phyloP scores from a whole-genome alignment of 2,113 vertebrate genomes.

The Marmota monax region DNA sequence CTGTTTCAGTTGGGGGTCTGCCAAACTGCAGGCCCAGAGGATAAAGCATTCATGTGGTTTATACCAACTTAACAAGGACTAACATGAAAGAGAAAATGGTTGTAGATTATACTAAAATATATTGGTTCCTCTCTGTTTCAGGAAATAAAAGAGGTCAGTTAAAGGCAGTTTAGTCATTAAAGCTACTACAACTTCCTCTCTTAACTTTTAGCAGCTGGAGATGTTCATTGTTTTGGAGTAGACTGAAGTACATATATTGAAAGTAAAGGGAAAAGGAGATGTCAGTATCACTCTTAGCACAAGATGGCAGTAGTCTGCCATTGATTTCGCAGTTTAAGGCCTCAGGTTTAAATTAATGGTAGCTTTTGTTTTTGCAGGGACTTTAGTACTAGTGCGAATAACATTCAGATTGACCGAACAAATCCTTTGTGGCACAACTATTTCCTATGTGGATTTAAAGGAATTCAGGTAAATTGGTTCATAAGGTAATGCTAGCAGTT shows the following conservation, averaged over 20 bases:
- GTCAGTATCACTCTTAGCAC: slow-evolving; percentile 76
- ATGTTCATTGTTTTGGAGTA: background rate
- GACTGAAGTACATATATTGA: background rate
- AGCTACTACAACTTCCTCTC: background rate
- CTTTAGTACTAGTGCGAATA: slow-evolving; percentile 88
- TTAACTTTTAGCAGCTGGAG: slow-evolving; percentile 46
- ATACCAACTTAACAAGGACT: background rate
- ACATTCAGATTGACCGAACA: slow-evolving; percentile 92
- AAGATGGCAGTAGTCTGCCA: slow-evolving; percentile 88
- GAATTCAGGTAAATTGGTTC: slow-evolving; percentile 93
- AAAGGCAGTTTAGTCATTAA: background rate
- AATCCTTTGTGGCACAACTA: slow-evolving; percentile 97
- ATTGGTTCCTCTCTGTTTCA: background rate
- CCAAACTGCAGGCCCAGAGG: background rate
- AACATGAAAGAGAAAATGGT: background rate
- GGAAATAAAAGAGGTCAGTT: background rate
- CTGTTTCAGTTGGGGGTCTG: background rate
- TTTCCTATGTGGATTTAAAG: slow-evolving; percentile 98
- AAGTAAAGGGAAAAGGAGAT: background rate
- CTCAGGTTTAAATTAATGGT: slow-evolving; percentile 39
- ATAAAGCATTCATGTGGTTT: background rate
- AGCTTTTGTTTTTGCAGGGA: slow-evolving; percentile 91
- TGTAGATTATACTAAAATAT: slow-evolving; percentile 13
- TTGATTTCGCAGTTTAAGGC: background rate
- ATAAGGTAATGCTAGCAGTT: background rate